phyloP scores from a whole-genome alignment of 2,888 invertebrate genomes.

The Eupithecia centaureata region DNA sequence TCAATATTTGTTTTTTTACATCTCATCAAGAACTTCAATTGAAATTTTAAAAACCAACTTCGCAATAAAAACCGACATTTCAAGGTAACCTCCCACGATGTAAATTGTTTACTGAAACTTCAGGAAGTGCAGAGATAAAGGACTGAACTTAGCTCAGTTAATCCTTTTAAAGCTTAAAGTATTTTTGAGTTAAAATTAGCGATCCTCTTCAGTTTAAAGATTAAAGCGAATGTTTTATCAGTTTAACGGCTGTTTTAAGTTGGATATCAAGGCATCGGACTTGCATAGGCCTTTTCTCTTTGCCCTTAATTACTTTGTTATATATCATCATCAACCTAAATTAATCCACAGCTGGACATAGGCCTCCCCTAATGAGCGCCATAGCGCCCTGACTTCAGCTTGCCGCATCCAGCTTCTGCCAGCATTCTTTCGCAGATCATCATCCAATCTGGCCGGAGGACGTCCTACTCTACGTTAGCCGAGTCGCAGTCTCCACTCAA shows the following conservation, averaged over 20 bases:
- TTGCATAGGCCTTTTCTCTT: neutral
- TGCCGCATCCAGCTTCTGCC: too few species aligned
- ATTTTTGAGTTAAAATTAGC: neutral
- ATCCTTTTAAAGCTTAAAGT: conserved; percentile 7
- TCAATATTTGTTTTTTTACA: too few species aligned
- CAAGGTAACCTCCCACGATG: neutral
- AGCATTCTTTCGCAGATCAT: too few species aligned
- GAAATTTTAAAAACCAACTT: neutral
- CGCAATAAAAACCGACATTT: neutral
- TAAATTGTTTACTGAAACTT: conserved; percentile 13
- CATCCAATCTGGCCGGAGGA: too few species aligned
- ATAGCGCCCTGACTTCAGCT: too few species aligned
- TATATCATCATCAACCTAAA: too few species aligned
- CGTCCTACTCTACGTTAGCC: too few species aligned
- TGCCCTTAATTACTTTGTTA: too few species aligned
- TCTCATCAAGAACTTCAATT: too few species aligned
- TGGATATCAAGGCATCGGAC: neutral
- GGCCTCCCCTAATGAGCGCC: too few species aligned
- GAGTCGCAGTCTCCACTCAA: too few species aligned
- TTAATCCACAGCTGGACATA: too few species aligned
- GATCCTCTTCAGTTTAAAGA: neutral
- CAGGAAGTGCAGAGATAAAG: conserved; percentile 16
- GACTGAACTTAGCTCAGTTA: conserved; percentile 7
- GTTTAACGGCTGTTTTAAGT: neutral
- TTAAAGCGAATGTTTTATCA: neutral